Evolutionary conservation across 1,140 invertebrate genomes (phyloP).

Genomic region (Caenorhabditis briggsae): DNA sequence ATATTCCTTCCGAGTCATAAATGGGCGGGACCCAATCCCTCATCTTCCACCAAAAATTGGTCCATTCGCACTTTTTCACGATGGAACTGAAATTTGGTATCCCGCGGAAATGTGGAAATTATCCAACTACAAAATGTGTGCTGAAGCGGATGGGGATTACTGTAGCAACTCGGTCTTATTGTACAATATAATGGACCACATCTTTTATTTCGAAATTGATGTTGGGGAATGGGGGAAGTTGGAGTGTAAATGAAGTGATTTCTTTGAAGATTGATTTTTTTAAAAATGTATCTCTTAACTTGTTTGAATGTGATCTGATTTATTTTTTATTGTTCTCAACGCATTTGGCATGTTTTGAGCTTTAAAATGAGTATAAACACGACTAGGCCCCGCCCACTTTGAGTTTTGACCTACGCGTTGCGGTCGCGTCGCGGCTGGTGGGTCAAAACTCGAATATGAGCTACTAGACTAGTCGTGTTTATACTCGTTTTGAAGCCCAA

Average conservation of each 20-base stretch:
- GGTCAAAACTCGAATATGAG: too few relatives aligned
- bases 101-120: conserved; percentile 41
- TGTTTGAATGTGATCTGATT: too few relatives aligned
- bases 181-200: conserved; percentile 46
- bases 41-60: conserved; percentile 58
- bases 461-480: too few relatives aligned
- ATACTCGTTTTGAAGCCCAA: too few relatives aligned
- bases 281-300: too few relatives aligned
- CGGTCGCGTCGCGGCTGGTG: too few relatives aligned
- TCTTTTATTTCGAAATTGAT: conserved; percentile 51
- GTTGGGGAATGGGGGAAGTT: not conserved
- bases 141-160: conserved; percentile 57
- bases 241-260: not conserved
- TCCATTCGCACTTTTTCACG: conserved; percentile 48
- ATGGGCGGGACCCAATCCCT: conserved; percentile 46
- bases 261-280: not conserved
- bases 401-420: too few relatives aligned
- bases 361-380: too few relatives aligned
- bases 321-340: too few relatives aligned
- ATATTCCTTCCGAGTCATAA: conserved; percentile 49
- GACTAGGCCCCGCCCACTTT: too few relatives aligned
- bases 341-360: too few relatives aligned
- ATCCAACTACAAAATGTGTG: conserved; percentile 37
- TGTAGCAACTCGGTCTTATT: conserved; percentile 36
- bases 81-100: conserved; percentile 55